Evolutionary conservation across 1,140 invertebrate genomes (phyloP).

Genomic region (Drosophila novamexicana): DNA sequence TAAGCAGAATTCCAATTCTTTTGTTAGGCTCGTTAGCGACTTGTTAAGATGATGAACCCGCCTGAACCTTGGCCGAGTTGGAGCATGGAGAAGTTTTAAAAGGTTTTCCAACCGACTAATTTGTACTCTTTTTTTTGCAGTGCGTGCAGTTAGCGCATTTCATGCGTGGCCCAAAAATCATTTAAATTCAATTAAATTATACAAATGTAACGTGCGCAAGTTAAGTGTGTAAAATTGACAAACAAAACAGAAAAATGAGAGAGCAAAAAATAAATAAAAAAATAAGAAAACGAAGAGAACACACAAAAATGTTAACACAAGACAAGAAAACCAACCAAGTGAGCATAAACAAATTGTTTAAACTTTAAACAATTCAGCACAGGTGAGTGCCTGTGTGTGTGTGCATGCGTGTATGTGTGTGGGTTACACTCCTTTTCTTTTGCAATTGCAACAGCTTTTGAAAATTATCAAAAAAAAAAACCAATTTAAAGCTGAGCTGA

Average conservation of each 20-base stretch:
- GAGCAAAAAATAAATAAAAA: constrained; percentile 35
- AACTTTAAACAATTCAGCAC: constrained; percentile 18
- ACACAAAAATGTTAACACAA: constrained; percentile 53
- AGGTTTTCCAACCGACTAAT: constrained; percentile 48
- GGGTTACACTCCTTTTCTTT: constrained; percentile 7
- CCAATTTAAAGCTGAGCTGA: constrained; percentile 41
- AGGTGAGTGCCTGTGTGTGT: constrained; percentile 8
- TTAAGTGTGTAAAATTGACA: constrained; percentile 71
- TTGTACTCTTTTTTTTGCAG: constrained; percentile 61
- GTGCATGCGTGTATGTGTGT: constrained; percentile 5
- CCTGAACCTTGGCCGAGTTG: constrained; percentile 45
- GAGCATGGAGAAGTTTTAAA: background rate
- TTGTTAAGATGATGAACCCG: constrained; percentile 39
- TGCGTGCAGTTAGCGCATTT: constrained; percentile 6
- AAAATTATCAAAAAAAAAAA: constrained; percentile 7
- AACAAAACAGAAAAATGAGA: constrained; percentile 48
- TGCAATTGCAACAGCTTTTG: constrained; percentile 45
- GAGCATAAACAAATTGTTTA: constrained; percentile 28
- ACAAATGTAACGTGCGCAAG: constrained; percentile 55
- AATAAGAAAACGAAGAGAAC: constrained; percentile 18
- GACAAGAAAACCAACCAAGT: constrained; percentile 54
- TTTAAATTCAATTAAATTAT: background rate
- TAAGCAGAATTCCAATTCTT: constrained; percentile 5
- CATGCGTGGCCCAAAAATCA: constrained; percentile 26
- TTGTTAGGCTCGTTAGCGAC: constrained; percentile 36